phyloP scores from a whole-genome alignment of 2,113 vertebrate genomes.

The Cromileptes altivelis region DNA sequence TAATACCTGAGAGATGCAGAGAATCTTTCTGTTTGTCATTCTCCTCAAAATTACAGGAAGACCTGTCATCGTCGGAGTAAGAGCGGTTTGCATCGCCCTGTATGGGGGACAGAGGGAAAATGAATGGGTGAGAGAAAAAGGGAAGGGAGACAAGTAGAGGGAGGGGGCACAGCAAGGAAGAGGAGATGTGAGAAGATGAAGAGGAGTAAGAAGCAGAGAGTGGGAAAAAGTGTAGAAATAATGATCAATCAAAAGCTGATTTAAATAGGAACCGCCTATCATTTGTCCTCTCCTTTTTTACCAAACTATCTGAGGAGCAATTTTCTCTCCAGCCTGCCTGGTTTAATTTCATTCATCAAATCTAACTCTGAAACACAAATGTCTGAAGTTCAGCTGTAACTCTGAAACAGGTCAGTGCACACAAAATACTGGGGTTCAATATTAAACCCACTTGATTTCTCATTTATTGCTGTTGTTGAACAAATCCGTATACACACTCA shows the following conservation, averaged over 20 bases:
- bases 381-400: background rate
- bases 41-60: slow-evolving; percentile 94
- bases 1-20: slow-evolving; percentile 88
- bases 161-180: background rate
- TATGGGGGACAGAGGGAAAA: slow-evolving; percentile 9
- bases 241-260: slow-evolving; percentile 43
- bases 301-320: background rate
- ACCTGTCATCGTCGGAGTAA: slow-evolving; percentile 95
- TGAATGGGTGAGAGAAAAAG: background rate
- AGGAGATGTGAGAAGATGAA: background rate
- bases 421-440: too few species aligned
- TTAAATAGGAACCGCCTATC: slow-evolving; percentile 12
- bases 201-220: background rate
- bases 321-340: slow-evolving; percentile 1
- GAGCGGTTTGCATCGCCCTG: slow-evolving; percentile 98
- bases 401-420: too few species aligned
- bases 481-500: background rate
- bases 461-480: background rate
- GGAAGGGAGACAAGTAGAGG: background rate
- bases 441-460: background rate
- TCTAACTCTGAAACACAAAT: background rate
- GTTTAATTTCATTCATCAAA: background rate
- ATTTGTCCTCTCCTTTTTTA: background rate
- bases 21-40: slow-evolving; percentile 91
- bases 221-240: slow-evolving; percentile 12